Evolutionary conservation across 2,888 invertebrate genomes (phyloP).

Genomic region (Zhuqinia jingwanae): DNA sequence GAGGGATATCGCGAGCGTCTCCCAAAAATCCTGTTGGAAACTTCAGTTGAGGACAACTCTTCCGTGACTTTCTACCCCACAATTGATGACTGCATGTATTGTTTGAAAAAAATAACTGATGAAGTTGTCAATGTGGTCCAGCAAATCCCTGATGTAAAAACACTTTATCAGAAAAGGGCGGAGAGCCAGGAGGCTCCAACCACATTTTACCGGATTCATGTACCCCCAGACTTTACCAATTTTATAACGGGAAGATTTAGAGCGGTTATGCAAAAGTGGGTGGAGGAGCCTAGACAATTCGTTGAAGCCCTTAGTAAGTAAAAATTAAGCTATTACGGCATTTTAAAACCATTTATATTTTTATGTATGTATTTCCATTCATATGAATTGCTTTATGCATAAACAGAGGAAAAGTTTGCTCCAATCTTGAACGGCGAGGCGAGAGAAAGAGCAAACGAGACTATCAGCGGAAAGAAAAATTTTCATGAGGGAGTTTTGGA

Average conservation of each 20-base stretch:
- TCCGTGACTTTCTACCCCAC: conserved; percentile 73
- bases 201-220: conserved; percentile 66
- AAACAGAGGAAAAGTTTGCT: conserved; percentile 74
- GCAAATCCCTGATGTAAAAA: conserved; percentile 73
- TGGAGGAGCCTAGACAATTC: conserved; percentile 68
- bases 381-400: no score
- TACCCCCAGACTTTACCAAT: conserved; percentile 70
- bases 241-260: conserved; percentile 68
- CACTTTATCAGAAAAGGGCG: conserved; percentile 45
- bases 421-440: conserved; percentile 76
- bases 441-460: conserved; percentile 63
- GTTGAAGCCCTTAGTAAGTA: conserved; percentile 69
- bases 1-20: conserved; percentile 71
- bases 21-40: conserved; percentile 76
- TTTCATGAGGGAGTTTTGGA: conserved; percentile 76
- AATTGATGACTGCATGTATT: conserved; percentile 76
- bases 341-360: no score
- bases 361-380: no score
- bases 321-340: no score
- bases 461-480: conserved; percentile 65
- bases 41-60: conserved; percentile 72
- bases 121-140: conserved; percentile 73
- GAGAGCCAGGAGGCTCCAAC: conserved; percentile 37
- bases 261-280: conserved; percentile 73
- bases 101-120: conserved; percentile 77